A percentile compares a stretch with the other conserved stretches of the same genome.
Conservation (phyloP, 2,797 vertebrate species). For the Gambelia wislizenii region DNA sequence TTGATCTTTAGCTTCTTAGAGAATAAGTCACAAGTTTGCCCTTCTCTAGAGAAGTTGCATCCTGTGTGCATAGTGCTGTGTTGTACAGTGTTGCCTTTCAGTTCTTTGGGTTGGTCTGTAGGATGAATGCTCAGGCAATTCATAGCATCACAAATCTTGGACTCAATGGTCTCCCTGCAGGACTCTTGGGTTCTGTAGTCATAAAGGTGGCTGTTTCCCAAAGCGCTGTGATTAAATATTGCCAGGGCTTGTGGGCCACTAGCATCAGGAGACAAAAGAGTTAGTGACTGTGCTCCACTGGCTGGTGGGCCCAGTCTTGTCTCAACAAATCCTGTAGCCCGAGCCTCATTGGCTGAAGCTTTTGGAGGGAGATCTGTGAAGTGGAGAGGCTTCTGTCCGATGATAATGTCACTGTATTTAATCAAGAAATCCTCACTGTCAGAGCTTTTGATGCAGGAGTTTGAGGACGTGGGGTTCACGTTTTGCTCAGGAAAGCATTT, state of each 20-base stretch:
- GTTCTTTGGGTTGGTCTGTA: conserved; percentile 55
- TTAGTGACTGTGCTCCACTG: background rate
- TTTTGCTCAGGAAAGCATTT: background rate
- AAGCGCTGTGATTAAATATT: conserved; percentile 57
- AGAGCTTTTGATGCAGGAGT: background rate
- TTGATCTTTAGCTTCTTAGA: conserved; percentile 67
- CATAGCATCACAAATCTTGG: conserved; percentile 58
- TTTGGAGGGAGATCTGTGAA: conserved; percentile 28
- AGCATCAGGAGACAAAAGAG: conserved; percentile 42
- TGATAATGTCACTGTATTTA: conserved; percentile 84
- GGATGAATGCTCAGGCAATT: conserved; percentile 37
- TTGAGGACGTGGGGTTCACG: fast-evolving
- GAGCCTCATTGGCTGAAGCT: conserved; percentile 33
- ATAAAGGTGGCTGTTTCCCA: background rate
- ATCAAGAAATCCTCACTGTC: conserved; percentile 74
- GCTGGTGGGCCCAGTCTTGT: background rate
- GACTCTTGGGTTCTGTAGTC: conserved; percentile 36
- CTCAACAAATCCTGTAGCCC: background rate
- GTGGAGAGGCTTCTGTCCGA: conserved; percentile 78
- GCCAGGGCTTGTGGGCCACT: conserved; percentile 73
- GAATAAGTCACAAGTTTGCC: conserved; percentile 62
- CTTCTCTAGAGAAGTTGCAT: background rate
- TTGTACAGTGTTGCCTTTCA: conserved; percentile 42
- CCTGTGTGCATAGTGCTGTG: conserved; percentile 9
- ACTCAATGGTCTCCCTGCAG: conserved; percentile 39